Base-by-base conservation (phyloP, 2,113 vertebrate species). In the Rissa tridactyla region DNA sequence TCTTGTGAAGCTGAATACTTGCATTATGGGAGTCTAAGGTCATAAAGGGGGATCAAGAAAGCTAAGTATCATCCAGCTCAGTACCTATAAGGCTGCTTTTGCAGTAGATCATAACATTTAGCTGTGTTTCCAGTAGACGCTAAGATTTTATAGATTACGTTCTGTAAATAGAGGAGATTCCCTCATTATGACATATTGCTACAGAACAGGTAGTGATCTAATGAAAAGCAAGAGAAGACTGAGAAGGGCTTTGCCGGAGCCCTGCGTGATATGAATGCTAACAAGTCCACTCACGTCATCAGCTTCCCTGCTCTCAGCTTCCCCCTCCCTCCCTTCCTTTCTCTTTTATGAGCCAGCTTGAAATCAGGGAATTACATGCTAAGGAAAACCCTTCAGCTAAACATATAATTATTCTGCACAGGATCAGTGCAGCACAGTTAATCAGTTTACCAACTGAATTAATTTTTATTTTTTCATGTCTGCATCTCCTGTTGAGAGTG, bases 361-460 rank as follows among this genome's bases (percentile, higher is more conserved):
- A 98, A 98, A 98, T 97, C 95, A 97, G 83, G 95, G 97, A 98
- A 98, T 98, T 97, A 97, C 95, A 96, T 97, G 97, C 93, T 96
- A 97, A 97, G 95, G 95, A 96, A 98, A 98, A 93, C 82, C 89
- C 94, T 98, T 97, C 95, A 97, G 97, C 96, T 94, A 98, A 98
- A 98, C 89, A 95, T 96, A 97, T 96, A 97, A 98, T 98, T 98
- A 97, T 96, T 97, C 95, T 93, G 93, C 96, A 95, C 76, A 96
- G 93, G 96, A 98, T 98, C 97, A 96, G 86, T 96, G 91, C 95
- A 95, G 92, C 93, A 92, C 82, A 94, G 92, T 97, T 97, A 97
- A 96, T 97, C 95, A 94, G 95, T 97, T 98, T 97, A 96, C 42
- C 90, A 96, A 93, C 92, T 90, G 94, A 97, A 97, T 97, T 96